Evolutionary conservation across 2,888 invertebrate genomes (phyloP), one percentile per base, ranked within the genome.

Genomic region (Lycophotia porphyrea): DNA sequence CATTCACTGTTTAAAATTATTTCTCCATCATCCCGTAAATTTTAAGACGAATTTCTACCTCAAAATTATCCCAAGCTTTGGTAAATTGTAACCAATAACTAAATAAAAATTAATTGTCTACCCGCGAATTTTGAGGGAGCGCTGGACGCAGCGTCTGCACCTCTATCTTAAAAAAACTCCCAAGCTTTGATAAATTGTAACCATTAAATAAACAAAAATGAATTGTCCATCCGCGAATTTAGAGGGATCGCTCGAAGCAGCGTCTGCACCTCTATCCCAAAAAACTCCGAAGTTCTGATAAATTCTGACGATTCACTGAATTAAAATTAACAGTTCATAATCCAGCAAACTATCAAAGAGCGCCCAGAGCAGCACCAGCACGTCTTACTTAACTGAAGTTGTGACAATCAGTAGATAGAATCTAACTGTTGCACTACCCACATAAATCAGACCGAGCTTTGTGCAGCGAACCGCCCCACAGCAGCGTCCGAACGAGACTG

Each of bases 401-500:
- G 21, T 60, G 60, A 60, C 34, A 52, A 11, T n/a, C 21, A 24
- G 11, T 34, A 11, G 60, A 52, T n/a, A 52, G 1, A 49, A 24
- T 52, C n/a, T 52, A 52, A n/a, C 34, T 34, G 60, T 34, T 24
- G 21, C 21, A 34, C 60, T 60, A 34, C 60, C 21, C 21, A 5
- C 34, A 4, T 34, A 60, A 34, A 21, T 34, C 34, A 34, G 21
- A 34, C 21, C 21, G 31, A 34, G 5, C 34, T 31, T 60, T 5
- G 5, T 42, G 55, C 42, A 74, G n/a, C 18, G 61, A 63, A 67
- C 80, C 68, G 79, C 49, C n/a, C 74, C 1, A 31, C 47, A 36
- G 74, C 63, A 80, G 64, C 74, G 80, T 1, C 42, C 49, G 36
- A 24, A n/a, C 13, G 13, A 31, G 27, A 79, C 79, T 80, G 52